These are phyloP conservation scores for Temnopleurus reevesii DNA, from an alignment of 53 echinoderm and acorn worm species.

Conservation along the genomic window DNA sequence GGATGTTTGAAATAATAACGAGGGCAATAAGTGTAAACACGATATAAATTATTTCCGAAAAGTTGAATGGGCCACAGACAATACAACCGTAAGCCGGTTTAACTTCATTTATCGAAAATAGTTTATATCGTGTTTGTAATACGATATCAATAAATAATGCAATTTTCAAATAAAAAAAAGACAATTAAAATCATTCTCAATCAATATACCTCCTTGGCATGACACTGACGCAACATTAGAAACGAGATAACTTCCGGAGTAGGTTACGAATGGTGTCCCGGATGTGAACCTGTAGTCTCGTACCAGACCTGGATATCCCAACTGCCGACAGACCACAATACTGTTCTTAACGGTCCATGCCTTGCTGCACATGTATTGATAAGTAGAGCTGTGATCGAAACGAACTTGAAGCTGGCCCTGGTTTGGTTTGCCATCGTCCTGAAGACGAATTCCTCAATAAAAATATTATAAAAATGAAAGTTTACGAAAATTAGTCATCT, in stretches of 20 bases:
- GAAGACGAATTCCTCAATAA: background rate
- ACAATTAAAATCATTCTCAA: background rate
- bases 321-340: slow-evolving; percentile 10
- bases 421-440: background rate
- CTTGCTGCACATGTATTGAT: background rate
- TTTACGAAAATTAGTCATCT: too few species aligned
- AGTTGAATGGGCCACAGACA: too few species aligned
- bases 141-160: too few species aligned
- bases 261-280: background rate
- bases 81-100: too few species aligned
- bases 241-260: background rate
- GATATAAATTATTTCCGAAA: too few species aligned
- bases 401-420: background rate
- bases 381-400: background rate
- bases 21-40: too few species aligned
- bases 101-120: too few species aligned
- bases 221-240: background rate
- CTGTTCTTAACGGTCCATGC: slow-evolving; percentile 23
- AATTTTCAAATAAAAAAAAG: too few species aligned
- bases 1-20: too few species aligned
- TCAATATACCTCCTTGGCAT: slow-evolving; percentile 1
- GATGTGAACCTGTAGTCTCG: background rate
- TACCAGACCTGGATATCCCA: slow-evolving; percentile 41
- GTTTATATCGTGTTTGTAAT: too few species aligned
- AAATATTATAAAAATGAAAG: too few species aligned